Percentiles rank a stretch among this genome's conserved stretches.
These are phyloP conservation scores for Zaprionus kolodkinae DNA, from an alignment of 1,140 invertebrate species.

Conservation along the genomic window DNA sequence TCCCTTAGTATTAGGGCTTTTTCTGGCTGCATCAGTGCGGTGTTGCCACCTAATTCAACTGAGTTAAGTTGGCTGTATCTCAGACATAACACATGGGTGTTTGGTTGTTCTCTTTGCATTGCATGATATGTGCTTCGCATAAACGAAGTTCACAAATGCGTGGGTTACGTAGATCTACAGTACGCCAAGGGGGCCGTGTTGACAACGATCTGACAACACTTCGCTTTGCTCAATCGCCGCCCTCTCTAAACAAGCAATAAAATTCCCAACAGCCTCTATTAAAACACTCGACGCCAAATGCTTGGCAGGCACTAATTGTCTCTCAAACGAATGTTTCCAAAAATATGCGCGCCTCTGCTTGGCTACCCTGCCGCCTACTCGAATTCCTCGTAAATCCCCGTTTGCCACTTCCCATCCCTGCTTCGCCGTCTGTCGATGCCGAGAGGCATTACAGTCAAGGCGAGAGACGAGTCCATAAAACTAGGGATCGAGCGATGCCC, in stretches of 20 bases:
- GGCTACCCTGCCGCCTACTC: neutral
- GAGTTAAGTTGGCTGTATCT: no score
- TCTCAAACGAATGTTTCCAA: constrained; percentile 44
- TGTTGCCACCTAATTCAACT: no score
- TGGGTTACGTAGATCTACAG: neutral
- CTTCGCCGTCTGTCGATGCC: no score
- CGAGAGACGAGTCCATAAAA: constrained; percentile 54
- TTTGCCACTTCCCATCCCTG: constrained; percentile 11
- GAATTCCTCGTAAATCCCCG: constrained; percentile 8
- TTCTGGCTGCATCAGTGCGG: no score
- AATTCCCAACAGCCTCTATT: constrained; percentile 61
- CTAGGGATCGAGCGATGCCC: constrained; percentile 28
- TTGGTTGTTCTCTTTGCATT: no score
- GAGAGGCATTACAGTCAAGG: neutral
- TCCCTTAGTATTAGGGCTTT: no score
- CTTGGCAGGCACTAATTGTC: constrained; percentile 73
- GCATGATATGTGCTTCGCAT: no score
- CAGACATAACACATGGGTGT: no score
- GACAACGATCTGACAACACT: constrained; percentile 48
- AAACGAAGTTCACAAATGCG: no score
- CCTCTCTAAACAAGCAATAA: constrained; percentile 64
- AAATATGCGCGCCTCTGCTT: constrained; percentile 49
- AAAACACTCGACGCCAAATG: constrained; percentile 65
- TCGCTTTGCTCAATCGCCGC: constrained; percentile 25
- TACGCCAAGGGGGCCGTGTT: constrained; percentile 22